These are phyloP conservation scores for Phataginus tetradactyla DNA, from an alignment of 2,797 vertebrate genomes.

Conservation along the genomic window DNA sequence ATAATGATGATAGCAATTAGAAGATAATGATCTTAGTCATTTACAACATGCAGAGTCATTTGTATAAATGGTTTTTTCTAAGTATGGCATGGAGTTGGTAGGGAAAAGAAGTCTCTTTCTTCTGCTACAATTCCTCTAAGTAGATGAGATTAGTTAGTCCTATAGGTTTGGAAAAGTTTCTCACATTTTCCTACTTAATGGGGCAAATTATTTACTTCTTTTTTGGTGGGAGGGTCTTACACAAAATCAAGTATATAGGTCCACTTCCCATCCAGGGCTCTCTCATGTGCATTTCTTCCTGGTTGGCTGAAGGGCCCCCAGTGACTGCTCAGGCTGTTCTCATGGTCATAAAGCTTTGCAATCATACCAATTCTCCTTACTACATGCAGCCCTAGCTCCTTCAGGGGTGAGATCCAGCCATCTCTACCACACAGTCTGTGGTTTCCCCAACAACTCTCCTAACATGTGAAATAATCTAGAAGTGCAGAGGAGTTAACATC, in stretches of 20 bases:
- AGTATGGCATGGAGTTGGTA: conserved; percentile 35
- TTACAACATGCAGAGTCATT: conserved; percentile 78
- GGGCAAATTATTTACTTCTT: not conserved
- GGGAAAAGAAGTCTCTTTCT: conserved; percentile 56
- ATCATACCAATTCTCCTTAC: not conserved
- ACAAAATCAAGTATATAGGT: not conserved
- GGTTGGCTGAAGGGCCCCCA: not conserved
- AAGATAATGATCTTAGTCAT: conserved; percentile 78
- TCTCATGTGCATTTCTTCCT: not conserved
- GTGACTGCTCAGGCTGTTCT: not conserved
- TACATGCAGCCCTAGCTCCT: not conserved
- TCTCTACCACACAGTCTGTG: not conserved
- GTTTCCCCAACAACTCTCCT: not conserved
- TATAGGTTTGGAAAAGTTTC: conserved; percentile 14
- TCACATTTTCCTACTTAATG: conserved; percentile 18
- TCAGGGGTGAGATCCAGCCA: not conserved
- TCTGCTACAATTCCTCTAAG: conserved; percentile 2
- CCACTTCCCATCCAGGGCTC: not conserved
- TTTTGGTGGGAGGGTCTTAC: not conserved
- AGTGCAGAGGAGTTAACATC: not conserved
- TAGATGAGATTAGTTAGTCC: conserved; percentile 7
- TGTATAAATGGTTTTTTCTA: conserved; percentile 66
- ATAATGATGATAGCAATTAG: conserved; percentile 77
- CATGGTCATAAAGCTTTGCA: not conserved
- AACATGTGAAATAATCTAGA: not conserved